Conservation (phyloP, 35 echinoderm and acorn worm genomes). For the Apostichopus parvimensis region DNA sequence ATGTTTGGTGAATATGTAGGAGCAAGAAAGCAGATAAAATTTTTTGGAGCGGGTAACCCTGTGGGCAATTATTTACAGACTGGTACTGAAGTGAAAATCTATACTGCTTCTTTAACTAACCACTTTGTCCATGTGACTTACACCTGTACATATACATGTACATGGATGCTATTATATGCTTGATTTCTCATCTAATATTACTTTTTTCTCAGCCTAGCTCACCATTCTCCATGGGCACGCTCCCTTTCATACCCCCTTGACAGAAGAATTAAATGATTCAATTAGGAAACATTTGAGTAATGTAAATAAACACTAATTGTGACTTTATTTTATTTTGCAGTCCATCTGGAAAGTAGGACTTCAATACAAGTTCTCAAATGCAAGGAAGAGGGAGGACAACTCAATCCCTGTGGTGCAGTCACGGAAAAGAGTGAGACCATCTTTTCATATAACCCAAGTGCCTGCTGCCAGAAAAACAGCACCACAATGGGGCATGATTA, state of each 20-base stretch:
- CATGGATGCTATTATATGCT: background rate
- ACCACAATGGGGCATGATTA: constrained; percentile 28
- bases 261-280: too few relatives aligned
- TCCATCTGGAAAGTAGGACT: constrained; percentile 23
- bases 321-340: constrained; percentile 20
- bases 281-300: too few relatives aligned
- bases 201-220: background rate
- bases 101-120: too few relatives aligned
- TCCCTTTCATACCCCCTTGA: too few relatives aligned
- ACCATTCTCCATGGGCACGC: too few relatives aligned
- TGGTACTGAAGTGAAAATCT: too few relatives aligned
- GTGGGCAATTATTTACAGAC: too few relatives aligned
- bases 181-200: background rate
- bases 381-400: constrained; percentile 31
- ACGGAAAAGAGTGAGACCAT: constrained; percentile 15
- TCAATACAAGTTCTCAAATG: constrained; percentile 47
- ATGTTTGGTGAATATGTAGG: too few relatives aligned
- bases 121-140: too few relatives aligned
- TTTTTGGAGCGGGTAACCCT: too few relatives aligned
- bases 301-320: background rate
- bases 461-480: background rate
- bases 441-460: background rate
- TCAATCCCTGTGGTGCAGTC: background rate
- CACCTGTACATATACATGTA: too few relatives aligned
- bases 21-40: too few relatives aligned